Conservation (phyloP, 2,888 invertebrate genomes). For the Patella caerulea region DNA sequence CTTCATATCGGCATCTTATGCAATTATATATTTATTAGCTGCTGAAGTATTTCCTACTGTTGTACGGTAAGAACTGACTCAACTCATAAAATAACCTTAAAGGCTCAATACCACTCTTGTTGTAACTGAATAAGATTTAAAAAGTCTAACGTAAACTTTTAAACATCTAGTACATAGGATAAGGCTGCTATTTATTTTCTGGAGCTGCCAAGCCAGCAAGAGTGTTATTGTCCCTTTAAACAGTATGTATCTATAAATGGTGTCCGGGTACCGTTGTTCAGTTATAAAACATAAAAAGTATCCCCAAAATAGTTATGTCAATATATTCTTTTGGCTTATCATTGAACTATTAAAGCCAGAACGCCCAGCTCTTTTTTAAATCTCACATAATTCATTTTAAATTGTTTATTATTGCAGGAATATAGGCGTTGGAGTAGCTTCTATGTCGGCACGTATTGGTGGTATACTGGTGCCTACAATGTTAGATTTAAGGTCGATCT, state of each 20-base stretch:
- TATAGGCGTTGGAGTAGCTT: constrained; percentile 48
- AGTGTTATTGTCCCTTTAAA: too few relatives aligned
- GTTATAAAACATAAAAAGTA: too few relatives aligned
- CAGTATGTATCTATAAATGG: too few relatives aligned
- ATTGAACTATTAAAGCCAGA: background rate
- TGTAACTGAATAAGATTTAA: too few relatives aligned
- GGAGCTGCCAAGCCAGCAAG: too few relatives aligned
- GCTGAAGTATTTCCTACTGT: constrained; percentile 56
- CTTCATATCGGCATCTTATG: constrained; percentile 52
- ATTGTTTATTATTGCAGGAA: constrained; percentile 37
- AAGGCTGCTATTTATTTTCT: too few relatives aligned
- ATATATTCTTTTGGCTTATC: background rate
- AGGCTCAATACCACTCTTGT: too few relatives aligned
- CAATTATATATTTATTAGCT: constrained; percentile 50
- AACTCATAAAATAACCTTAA: too few relatives aligned
- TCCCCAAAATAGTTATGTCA: background rate
- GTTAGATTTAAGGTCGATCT: constrained; percentile 34
- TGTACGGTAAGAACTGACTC: constrained; percentile 37
- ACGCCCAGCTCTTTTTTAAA: background rate
- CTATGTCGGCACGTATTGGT: constrained; percentile 50
- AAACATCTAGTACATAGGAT: too few relatives aligned
- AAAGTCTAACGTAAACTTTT: too few relatives aligned
- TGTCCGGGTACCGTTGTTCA: too few relatives aligned
- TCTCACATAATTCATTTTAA: too few relatives aligned
- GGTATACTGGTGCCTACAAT: constrained; percentile 49